A percentile compares a stretch with the other conserved stretches of the same genome.
These are phyloP conservation scores for Dinocampus coccinellae DNA, from an alignment of 2,888 invertebrate genomes.

Conservation along the genomic window DNA sequence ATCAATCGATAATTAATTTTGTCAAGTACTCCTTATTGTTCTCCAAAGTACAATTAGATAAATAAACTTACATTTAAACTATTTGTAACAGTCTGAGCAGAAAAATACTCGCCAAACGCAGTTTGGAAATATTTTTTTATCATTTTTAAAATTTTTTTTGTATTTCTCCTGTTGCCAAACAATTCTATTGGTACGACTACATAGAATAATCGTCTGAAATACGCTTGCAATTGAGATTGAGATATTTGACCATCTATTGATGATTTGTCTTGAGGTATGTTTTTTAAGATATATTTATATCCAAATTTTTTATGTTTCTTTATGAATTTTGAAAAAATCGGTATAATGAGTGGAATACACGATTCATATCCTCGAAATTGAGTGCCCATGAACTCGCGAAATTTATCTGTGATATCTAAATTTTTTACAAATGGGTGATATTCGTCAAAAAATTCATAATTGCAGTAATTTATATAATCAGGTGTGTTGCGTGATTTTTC, in stretches of 20 bases:
- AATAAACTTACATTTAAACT: background rate
- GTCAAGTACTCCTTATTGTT: too few species aligned
- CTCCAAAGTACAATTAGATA: background rate
- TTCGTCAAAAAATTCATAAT: background rate
- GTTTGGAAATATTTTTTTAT: background rate
- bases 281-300: background rate
- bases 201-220: background rate
- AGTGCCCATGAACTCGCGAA: background rate
- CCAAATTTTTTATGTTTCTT: background rate
- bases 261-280: background rate
- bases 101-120: background rate
- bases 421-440: background rate
- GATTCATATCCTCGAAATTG: background rate
- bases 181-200: background rate
- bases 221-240: background rate
- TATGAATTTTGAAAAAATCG: background rate
- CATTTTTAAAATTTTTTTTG: background rate
- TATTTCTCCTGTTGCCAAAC: background rate
- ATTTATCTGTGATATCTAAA: background rate
- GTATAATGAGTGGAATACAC: background rate
- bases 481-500: background rate
- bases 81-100: background rate
- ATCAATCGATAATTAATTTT: background rate
- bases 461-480: background rate
- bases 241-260: constrained; percentile 2